Percentiles rank a stretch among this genome's conserved stretches.
phyloP scores from a whole-genome alignment of 1,140 invertebrate species.

The Drosophila watanabei region DNA sequence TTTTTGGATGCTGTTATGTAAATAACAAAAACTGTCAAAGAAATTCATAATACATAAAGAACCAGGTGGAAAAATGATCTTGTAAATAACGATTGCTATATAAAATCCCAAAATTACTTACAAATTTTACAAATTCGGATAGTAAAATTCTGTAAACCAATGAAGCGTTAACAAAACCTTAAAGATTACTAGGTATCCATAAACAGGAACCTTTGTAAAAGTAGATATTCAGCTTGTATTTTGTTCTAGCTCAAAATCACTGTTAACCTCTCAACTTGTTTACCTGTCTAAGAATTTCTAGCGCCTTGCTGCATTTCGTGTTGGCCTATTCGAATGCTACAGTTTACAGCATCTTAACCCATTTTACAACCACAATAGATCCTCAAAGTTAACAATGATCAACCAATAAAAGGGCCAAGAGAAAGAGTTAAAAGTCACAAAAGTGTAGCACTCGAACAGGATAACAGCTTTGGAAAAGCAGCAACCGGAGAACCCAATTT shows the following conservation, averaged over 20 bases:
- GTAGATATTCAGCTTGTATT: not conserved
- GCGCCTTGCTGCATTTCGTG: not conserved
- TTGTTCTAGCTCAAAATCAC: not conserved
- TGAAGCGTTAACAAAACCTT: not conserved
- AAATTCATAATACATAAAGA: not conserved
- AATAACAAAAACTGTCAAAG: not conserved
- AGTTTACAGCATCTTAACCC: too few relatives aligned
- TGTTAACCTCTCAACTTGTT: not conserved
- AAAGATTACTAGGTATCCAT: not conserved
- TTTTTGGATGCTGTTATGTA: not conserved
- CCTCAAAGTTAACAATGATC: not conserved
- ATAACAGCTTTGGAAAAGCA: not conserved
- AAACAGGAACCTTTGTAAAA: not conserved
- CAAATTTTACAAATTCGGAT: not conserved
- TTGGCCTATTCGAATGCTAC: constrained; percentile 11
- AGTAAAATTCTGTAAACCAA: constrained; percentile 4
- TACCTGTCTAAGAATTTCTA: not conserved
- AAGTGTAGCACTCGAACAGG: constrained; percentile 19
- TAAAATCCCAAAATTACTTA: not conserved
- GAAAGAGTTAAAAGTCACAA: constrained; percentile 16
- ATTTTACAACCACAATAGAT: too few relatives aligned
- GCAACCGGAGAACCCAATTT: not conserved
- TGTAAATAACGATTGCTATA: not conserved
- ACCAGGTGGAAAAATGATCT: not conserved
- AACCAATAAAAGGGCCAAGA: too few relatives aligned